Percentiles rank a stretch among this genome's conserved stretches.
Evolutionary conservation across 2,888 invertebrate genomes (phyloP).

Genomic region (Papilio demoleus): DNA sequence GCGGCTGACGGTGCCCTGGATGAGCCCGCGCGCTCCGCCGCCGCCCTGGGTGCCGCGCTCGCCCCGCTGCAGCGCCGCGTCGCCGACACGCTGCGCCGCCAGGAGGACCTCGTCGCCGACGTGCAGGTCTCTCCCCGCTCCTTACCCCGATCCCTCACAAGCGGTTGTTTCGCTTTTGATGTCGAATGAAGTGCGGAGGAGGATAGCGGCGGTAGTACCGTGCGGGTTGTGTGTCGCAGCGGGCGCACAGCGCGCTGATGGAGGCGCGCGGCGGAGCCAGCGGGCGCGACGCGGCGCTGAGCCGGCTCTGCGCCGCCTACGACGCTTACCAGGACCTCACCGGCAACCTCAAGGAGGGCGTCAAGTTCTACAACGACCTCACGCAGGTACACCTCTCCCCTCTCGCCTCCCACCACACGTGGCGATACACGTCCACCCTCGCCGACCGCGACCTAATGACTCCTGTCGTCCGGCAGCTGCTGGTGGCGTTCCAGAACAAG

Average conservation of each 20-base stretch:
- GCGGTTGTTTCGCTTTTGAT: too few species aligned
- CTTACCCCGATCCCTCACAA: background rate
- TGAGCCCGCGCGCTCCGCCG: constrained; percentile 92
- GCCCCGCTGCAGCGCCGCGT: constrained; percentile 91
- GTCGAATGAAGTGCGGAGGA: too few species aligned
- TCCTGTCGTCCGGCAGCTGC: constrained; percentile 81
- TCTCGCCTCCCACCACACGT: too few species aligned
- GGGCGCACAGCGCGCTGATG: constrained; percentile 82
- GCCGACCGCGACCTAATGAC: too few species aligned
- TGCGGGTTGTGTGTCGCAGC: constrained; percentile 53
- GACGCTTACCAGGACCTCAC: constrained; percentile 96
- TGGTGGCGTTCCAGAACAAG: constrained; percentile 98
- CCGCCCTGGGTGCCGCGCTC: constrained; percentile 91
- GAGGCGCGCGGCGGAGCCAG: constrained; percentile 86
- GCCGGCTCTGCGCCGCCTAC: constrained; percentile 94
- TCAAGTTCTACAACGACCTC: constrained; percentile 97
- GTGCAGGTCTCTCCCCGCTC: constrained; percentile 15
- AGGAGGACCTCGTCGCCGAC: constrained; percentile 82
- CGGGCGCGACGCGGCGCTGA: constrained; percentile 90
- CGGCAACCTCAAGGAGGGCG: constrained; percentile 96
- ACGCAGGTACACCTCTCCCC: constrained; percentile 84
- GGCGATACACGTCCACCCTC: too few species aligned
- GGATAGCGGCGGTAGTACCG: too few species aligned
- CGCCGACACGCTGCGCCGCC: constrained; percentile 87
- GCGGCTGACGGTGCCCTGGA: constrained; percentile 93